Base-by-base conservation (phyloP, 1,140 invertebrate genomes). In the Ericerus pela region DNA sequence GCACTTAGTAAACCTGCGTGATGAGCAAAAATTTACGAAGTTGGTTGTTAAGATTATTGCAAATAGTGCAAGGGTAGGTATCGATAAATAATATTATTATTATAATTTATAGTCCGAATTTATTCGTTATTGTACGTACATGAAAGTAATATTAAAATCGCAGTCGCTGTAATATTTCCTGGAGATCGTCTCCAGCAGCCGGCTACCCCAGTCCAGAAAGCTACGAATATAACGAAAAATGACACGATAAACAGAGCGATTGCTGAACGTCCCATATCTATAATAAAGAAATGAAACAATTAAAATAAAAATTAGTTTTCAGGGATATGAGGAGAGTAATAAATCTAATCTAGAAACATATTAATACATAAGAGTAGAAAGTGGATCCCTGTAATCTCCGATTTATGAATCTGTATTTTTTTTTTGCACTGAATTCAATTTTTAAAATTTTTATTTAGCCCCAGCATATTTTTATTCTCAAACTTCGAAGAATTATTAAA, bases 131-230 rank as follows among this genome's bases (percentile, higher is more conserved):
- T 26, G 47, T 61, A 80, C 82, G 82, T 70, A 90, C 87, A 89
- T 59, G 86, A 82, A 57, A 92, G 75, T 41, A 94, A 76, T 79
- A 94, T 88, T 14, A 94, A 74, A 61, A 94, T 88, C 10, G 90
- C 90, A 1, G 91, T 94, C 16, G 88, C 86, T 12, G 90, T 91
- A 58, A 95, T 88, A 65, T 92, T 91, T 57, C 88, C 88, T 1
- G 88, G 85, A 38, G 88, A 92, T 63, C 89, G 76, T 70, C 86
- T 82, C 88, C 89, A 94, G 67, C 89, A 94, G 61, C 91, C 88
- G 28, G 82, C 81, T 16, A 94, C 81, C 54, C 91, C 91, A 29
- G 89, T 92, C 81, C 88, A 93, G 72, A 94, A 94, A 4, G 90
- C 85, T 59, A 89, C 81, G 71, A 92, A 91, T 55, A 92, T 80